A percentile compares a stretch with the other conserved stretches of the same genome.
Evolutionary conservation across 2,113 vertebrate genomes (phyloP).

Genomic region (crab-eating macaque (Macaca fascicularis)): DNA sequence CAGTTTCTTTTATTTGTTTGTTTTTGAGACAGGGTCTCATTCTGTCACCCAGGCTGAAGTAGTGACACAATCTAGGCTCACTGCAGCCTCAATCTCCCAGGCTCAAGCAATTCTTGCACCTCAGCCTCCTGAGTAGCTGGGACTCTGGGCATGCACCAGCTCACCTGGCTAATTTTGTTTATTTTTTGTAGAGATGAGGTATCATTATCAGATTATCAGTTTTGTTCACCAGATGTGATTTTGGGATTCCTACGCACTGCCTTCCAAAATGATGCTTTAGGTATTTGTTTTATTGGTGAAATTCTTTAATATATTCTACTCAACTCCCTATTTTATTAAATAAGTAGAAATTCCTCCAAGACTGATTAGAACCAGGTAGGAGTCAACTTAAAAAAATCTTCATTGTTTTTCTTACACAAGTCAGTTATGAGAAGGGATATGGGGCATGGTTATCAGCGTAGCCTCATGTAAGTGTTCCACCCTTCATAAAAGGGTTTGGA

Average conservation of each 20-base stretch:
- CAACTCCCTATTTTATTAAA: constrained; percentile 28
- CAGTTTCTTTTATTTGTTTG: too few relatives aligned
- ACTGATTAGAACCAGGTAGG: background rate
- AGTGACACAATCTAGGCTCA: too few relatives aligned
- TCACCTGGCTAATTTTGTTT: too few relatives aligned
- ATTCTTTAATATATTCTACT: background rate
- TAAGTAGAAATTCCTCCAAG: constrained; percentile 1
- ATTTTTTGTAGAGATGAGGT: too few relatives aligned
- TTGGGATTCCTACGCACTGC: background rate
- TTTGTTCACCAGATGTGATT: constrained; percentile 18
- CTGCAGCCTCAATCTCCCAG: too few relatives aligned
- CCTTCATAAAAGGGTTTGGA: background rate
- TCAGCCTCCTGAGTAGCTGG: too few relatives aligned
- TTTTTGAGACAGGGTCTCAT: too few relatives aligned
- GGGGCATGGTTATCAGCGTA: background rate
- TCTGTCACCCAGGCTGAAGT: too few relatives aligned
- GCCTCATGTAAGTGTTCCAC: background rate
- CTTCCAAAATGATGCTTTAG: constrained; percentile 20
- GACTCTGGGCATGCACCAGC: too few relatives aligned
- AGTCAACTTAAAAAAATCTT: background rate
- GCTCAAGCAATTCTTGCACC: too few relatives aligned
- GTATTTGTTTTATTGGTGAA: constrained; percentile 20
- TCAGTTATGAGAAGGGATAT: background rate
- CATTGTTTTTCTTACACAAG: background rate
- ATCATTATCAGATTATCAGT: background rate